phyloP scores from a whole-genome alignment of 2,888 invertebrate species.

The Ditylenchus weischeri region DNA sequence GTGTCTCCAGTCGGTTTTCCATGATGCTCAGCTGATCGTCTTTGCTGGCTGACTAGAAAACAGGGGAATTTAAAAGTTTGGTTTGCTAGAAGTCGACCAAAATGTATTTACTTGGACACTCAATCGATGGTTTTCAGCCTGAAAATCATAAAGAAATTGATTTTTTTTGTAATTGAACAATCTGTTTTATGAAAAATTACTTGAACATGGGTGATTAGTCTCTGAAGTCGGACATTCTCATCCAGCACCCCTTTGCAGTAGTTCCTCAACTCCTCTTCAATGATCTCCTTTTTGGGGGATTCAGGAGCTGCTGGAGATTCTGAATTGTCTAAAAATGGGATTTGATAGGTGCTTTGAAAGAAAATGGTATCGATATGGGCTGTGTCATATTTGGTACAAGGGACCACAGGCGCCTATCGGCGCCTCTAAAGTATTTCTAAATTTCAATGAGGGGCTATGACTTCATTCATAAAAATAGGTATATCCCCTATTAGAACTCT shows the following conservation, averaged over 20 bases:
- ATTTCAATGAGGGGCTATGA: too few species aligned
- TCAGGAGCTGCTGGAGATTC: conserved; percentile 8
- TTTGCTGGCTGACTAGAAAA: conserved; percentile 20
- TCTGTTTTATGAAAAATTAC: too few species aligned
- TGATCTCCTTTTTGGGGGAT: conserved; percentile 11
- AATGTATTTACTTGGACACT: conserved; percentile 13
- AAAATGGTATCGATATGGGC: not conserved
- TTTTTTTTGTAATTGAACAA: too few species aligned
- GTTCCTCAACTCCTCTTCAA: conserved; percentile 79
- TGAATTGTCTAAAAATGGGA: not conserved
- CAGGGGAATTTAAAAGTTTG: not conserved
- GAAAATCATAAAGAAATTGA: conserved; percentile 6
- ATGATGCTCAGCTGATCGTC: conserved; percentile 28
- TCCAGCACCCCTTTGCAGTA: conserved; percentile 81
- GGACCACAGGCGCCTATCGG: too few species aligned
- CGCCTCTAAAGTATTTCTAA: too few species aligned
- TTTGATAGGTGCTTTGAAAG: not conserved
- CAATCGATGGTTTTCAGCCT: conserved; percentile 28
- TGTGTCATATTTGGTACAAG: too few species aligned
- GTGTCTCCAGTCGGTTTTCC: conserved; percentile 61
- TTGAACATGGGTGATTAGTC: conserved; percentile 57
- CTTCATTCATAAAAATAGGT: too few species aligned
- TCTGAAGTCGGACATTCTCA: conserved; percentile 87
- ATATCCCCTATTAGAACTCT: too few species aligned
- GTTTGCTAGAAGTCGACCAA: not conserved